Base-by-base conservation (phyloP, 2,113 vertebrate species). In the Echinops telfairi region DNA sequence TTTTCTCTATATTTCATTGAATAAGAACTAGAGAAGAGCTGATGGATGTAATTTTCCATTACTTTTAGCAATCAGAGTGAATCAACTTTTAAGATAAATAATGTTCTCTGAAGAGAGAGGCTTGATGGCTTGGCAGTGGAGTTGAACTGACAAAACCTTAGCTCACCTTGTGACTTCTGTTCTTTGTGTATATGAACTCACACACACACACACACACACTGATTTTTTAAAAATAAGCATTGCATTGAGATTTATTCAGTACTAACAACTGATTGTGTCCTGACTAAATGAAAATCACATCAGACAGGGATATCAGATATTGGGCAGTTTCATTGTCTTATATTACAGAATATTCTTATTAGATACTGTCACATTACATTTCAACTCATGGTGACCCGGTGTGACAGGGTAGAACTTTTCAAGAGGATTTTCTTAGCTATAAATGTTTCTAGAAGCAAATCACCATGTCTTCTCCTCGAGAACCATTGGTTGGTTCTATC, bases 231-330 rank as follows among this genome's bases (percentile, higher is more conserved):
- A 93, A 76, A 80, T 82, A 2, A 3, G 40, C 1, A 36, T 53
- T 47, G 6, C 40, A 16, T 73, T 85, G 76, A 70, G 25, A 27
- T 64, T 40, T 25, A 20, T 78, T 22, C 1, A n/a, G 1, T 23
- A 43, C 40, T 82, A 68, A 73, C 9, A 7, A 53, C 8, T 70
- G 14, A 80, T 73, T 75, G 3, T 85, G 2, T 62, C 31, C 7
- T 83, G 36, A 0, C 53, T 82, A 73, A 53, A 31, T 66, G 40
- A 83, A 86, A 70, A 38, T 68, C n/a, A 93, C 71, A 81, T 91
- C 82, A 76, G 17, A 36, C 68, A 16, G 68, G 70, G 14, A 75
- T 17, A 73, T 11, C 8, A 88, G 22, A 62, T 71, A 78, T 82
- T 71, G 20, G 31, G 9, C n/a, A 71, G 31, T 33, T 71, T 33